Evolutionary conservation across 2,888 invertebrate genomes (phyloP).

Genomic region (Pheosia tremula): DNA sequence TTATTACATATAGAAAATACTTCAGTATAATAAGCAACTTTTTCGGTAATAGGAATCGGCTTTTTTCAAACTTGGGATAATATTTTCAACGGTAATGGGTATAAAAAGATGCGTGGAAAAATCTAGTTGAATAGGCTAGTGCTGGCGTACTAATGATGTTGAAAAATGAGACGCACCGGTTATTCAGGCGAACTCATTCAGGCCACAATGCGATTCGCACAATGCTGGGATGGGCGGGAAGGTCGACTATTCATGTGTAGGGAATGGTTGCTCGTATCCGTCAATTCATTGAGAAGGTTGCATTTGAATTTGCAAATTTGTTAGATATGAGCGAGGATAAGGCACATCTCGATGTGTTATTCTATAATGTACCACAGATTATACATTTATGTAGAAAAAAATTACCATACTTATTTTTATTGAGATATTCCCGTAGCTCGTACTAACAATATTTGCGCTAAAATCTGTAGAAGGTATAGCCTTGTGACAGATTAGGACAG

Average conservation of each 20-base stretch:
- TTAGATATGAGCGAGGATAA: background rate
- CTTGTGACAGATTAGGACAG: no score
- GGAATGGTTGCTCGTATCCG: slow-evolving; percentile 52
- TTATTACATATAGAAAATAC: slow-evolving; percentile 33
- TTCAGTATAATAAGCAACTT: slow-evolving; percentile 7
- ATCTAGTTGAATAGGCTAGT: slow-evolving; percentile 44
- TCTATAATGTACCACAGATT: background rate
- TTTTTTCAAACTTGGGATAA: no score
- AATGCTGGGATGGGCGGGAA: slow-evolving; percentile 75
- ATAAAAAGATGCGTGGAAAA: slow-evolving; percentile 36
- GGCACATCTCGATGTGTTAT: background rate
- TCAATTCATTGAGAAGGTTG: slow-evolving; percentile 37
- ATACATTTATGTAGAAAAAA: background rate
- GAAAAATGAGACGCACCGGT: slow-evolving; percentile 61
- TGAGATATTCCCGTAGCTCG: no score
- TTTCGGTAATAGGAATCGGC: slow-evolving; percentile 14
- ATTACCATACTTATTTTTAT: no score
- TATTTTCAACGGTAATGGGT: no score
- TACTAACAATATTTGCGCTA: no score
- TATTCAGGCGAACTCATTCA: slow-evolving; percentile 68
- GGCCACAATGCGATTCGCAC: slow-evolving; percentile 60
- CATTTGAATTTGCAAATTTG: slow-evolving; percentile 34
- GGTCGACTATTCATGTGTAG: slow-evolving; percentile 72
- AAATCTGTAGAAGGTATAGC: no score
- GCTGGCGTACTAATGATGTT: slow-evolving; percentile 52